Evolutionary conservation across 1,140 invertebrate species (phyloP).

Genomic region (Drosophila funebris): DNA sequence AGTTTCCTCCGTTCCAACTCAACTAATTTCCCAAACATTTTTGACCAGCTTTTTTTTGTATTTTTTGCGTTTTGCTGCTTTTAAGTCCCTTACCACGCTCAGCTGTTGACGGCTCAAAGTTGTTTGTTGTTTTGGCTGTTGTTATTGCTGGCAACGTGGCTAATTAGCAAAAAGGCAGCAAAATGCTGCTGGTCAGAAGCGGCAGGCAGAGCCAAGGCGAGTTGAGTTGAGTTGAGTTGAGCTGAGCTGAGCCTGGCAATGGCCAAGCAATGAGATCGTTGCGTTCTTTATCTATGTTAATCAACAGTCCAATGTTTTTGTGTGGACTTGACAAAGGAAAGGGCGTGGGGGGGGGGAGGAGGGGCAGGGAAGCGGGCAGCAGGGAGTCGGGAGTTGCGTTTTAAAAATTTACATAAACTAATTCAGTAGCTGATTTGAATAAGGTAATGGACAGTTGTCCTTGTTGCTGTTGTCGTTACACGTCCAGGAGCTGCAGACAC

Average conservation of each 20-base stretch:
- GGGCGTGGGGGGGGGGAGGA: background rate
- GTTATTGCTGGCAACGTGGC: slow-evolving; percentile 20
- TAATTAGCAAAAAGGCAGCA: slow-evolving; percentile 50
- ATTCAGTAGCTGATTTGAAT: slow-evolving; percentile 80
- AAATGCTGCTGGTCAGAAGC: slow-evolving; percentile 18
- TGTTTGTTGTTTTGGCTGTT: slow-evolving; percentile 42
- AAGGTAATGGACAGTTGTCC: slow-evolving; percentile 62
- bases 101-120: slow-evolving; percentile 17
- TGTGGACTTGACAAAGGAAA: background rate
- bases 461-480: slow-evolving; percentile 14
- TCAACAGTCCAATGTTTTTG: slow-evolving; percentile 53
- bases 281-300: slow-evolving; percentile 64
- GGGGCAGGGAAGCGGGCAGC: background rate
- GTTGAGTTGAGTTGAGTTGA: too few species aligned
- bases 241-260: background rate
- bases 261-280: slow-evolving; percentile 32
- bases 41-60: slow-evolving; percentile 54
- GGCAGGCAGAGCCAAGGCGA: too few species aligned
- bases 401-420: slow-evolving; percentile 78
- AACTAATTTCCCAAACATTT: slow-evolving; percentile 73
- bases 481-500: slow-evolving; percentile 9
- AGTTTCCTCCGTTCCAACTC: slow-evolving; percentile 24
- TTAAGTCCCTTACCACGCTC: background rate
- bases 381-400: slow-evolving; percentile 23
- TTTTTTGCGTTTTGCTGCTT: too few species aligned